A percentile compares a stretch with the other conserved stretches of the same genome.
phyloP scores from a whole-genome alignment of 2,113 vertebrate species.

The Aphyosemion australe region DNA sequence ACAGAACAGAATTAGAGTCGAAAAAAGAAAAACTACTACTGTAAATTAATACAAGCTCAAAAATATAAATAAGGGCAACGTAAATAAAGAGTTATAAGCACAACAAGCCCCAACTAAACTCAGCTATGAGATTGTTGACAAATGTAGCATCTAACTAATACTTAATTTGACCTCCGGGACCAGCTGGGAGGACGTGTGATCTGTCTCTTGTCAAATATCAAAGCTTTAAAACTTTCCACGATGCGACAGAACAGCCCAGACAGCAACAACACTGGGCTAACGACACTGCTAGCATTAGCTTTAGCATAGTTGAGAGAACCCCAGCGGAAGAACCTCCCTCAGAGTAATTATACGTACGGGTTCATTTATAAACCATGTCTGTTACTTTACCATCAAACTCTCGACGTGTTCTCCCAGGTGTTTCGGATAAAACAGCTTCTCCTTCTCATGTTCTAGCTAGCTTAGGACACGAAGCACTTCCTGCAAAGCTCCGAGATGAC shows the following conservation, averaged over 20 bases:
- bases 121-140: background rate
- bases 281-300: constrained; percentile 54
- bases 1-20: too few relatives aligned
- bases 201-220: background rate
- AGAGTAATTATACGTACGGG: fast-evolving
- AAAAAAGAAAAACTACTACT: too few relatives aligned
- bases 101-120: too few relatives aligned
- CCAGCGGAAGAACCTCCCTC: background rate
- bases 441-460: constrained; percentile 57
- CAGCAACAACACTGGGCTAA: constrained; percentile 38
- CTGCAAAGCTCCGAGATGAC: constrained; percentile 54
- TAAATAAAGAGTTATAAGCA: too few relatives aligned
- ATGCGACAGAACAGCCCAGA: background rate
- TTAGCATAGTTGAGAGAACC: background rate
- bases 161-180: background rate
- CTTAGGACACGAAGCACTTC: constrained; percentile 61
- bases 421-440: constrained; percentile 8
- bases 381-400: constrained; percentile 46
- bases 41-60: too few relatives aligned
- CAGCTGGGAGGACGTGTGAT: fast-evolving
- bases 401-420: constrained; percentile 3
- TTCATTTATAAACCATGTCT: background rate
- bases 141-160: background rate
- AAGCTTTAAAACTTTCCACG: background rate
- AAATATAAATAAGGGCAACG: too few relatives aligned